Evolutionary conservation across 2,888 invertebrate genomes (phyloP), one percentile per base, ranked within the genome.

Genomic region (Lagria hirta): DNA sequence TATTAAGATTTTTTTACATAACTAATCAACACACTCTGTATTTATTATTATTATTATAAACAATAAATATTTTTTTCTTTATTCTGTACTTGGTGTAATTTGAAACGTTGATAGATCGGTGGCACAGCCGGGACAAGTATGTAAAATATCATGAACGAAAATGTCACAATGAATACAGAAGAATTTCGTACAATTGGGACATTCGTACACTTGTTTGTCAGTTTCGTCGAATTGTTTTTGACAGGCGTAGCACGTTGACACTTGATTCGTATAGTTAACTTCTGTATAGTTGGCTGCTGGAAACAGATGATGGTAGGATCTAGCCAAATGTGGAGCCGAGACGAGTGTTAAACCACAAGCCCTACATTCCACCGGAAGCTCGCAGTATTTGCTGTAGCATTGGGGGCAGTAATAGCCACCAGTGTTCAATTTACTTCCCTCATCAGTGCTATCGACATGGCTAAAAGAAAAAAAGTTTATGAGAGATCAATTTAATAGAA

Each of bases 41-140:
- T 32, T 41, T 33, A 32, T 18, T 16, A 40, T 26, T 32, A 26
- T 15, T 33, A 29, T 18, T 29, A 24, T 32, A 41, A 41, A 33
- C 20, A 28, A n/a, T n/a, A n/a, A 21, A 41, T 38, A 12, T 12
- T 13, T 16, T 14, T 24, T 30, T 18, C 24, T 33, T 32, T 18
- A 16, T 2, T 30, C 3, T 24, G 18, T 6, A 18, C n/a, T 51
- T 33, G 61, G 60, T 11, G 58, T 55, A 28, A 64, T 51, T 54
- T 74, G 72, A 58, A 75, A 78, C 12, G 74, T 74, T 33, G 72
- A 63, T 27, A 73, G 70, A 69, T 78, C 81, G 2, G 87, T 83
- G n/a, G 92, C 84, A 74, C 99, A 99, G 24, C 94, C 96, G 8
- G 98, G 97, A 70, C 99, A 99, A 21, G 91, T 89, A 71, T 99